Percentiles rank a stretch among this genome's conserved stretches.
phyloP scores from a whole-genome alignment of 2,113 vertebrate species.

The Oreocharis arfaki region DNA sequence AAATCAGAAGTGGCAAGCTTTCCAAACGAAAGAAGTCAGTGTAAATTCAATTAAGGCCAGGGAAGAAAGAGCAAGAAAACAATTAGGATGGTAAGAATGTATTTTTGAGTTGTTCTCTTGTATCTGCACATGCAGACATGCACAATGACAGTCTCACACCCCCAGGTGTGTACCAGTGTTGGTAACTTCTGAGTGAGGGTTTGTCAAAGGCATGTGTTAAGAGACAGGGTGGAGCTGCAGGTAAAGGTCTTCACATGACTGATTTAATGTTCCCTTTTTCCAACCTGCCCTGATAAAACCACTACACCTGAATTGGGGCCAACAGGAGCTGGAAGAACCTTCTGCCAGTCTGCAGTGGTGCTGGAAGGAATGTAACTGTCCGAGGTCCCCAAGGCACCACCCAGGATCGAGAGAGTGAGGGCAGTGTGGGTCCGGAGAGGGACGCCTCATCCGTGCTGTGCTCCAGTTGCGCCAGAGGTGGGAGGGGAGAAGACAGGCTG shows the following conservation, averaged over 20 bases:
- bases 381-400: no score
- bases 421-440: neutral
- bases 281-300: neutral
- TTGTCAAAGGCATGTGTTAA: neutral
- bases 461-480: neutral
- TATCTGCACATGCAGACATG: neutral
- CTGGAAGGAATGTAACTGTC: neutral
- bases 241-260: neutral
- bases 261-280: neutral
- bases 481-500: neutral
- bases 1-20: neutral
- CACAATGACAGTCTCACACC: no score
- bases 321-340: neutral
- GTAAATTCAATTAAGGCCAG: neutral
- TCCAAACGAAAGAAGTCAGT: neutral
- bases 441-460: accelerated
- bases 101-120: neutral
- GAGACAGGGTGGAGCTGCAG: neutral
- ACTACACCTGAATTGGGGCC: neutral
- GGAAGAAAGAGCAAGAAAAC: neutral
- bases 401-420: accelerated
- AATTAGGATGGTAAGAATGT: neutral
- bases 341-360: neutral
- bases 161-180: accelerated
- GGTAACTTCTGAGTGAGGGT: neutral